Percentiles rank a stretch among this genome's conserved stretches.
Evolutionary conservation across 2,888 invertebrate genomes (phyloP).

Genomic region (Podotricha telesiphe): DNA sequence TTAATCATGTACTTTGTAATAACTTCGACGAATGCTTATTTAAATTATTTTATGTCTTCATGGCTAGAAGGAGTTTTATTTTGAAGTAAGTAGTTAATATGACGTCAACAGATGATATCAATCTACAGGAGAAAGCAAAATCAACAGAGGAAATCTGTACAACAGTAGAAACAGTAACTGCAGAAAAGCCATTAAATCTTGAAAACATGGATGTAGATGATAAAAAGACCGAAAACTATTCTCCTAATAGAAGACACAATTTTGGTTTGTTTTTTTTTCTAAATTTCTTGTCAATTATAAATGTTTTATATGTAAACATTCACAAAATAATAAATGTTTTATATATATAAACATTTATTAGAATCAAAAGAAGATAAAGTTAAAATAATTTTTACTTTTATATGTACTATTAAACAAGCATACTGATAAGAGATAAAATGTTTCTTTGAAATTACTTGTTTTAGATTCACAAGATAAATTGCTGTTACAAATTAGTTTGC

Average conservation of each 20-base stretch:
- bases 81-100: slow-evolving; percentile 44
- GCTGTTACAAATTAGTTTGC: neutral
- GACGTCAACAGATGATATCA: slow-evolving; percentile 53
- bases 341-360: neutral
- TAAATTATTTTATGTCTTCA: slow-evolving; percentile 18
- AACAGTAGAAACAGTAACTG: slow-evolving; percentile 47
- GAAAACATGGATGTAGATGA: slow-evolving; percentile 57
- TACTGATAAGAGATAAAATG: neutral
- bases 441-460: neutral
- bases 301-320: neutral
- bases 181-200: slow-evolving; percentile 52
- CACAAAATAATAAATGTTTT: neutral
- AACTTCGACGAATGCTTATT: slow-evolving; percentile 6
- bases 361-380: too few relatives aligned
- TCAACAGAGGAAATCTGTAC: slow-evolving; percentile 47
- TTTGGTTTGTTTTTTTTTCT: slow-evolving; percentile 53
- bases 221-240: slow-evolving; percentile 63
- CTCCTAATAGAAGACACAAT: slow-evolving; percentile 57
- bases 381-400: neutral
- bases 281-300: neutral
- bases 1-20: neutral
- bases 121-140: slow-evolving; percentile 43
- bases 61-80: slow-evolving; percentile 8
- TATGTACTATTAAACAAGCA: neutral
- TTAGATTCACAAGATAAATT: neutral